These are phyloP conservation scores for Zaprionus obscuricornis DNA, from an alignment of 2,888 invertebrate genomes.

Conservation along the genomic window DNA sequence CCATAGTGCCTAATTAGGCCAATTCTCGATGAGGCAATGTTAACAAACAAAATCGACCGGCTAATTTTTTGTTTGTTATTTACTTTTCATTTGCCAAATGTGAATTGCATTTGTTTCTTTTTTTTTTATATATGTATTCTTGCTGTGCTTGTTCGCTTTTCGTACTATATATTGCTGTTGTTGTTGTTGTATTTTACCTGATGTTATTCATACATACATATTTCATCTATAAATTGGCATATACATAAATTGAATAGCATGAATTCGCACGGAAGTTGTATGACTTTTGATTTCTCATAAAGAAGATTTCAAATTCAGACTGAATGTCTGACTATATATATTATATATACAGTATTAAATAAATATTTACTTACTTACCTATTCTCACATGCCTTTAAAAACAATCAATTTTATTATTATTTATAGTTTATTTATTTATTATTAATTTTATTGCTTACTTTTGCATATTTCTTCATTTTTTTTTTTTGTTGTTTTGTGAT, in stretches of 20 bases:
- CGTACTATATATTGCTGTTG: conserved; percentile 5
- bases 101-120: conserved; percentile 34
- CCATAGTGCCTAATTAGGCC: conserved; percentile 63
- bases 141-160: too few species aligned
- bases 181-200: conserved; percentile 5
- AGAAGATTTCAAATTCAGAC: too few species aligned
- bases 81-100: conserved; percentile 51
- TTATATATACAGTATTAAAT: too few species aligned
- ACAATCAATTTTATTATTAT: too few species aligned
- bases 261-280: conserved; percentile 12
- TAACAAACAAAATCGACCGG: conserved; percentile 58
- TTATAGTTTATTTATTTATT: too few species aligned
- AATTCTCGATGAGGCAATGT: conserved; percentile 65
- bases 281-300: conserved; percentile 19
- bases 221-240: conserved; percentile 22
- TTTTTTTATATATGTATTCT: too few species aligned
- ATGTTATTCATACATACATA: conserved; percentile 20
- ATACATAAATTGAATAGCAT: conserved; percentile 20
- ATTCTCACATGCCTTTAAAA: too few species aligned
- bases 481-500: too few species aligned
- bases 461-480: too few species aligned
- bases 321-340: too few species aligned
- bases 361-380: too few species aligned
- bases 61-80: conserved; percentile 62
- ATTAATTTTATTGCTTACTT: too few species aligned